Base-by-base conservation (phyloP, 2,888 invertebrate species). In the Carcina quercana region DNA sequence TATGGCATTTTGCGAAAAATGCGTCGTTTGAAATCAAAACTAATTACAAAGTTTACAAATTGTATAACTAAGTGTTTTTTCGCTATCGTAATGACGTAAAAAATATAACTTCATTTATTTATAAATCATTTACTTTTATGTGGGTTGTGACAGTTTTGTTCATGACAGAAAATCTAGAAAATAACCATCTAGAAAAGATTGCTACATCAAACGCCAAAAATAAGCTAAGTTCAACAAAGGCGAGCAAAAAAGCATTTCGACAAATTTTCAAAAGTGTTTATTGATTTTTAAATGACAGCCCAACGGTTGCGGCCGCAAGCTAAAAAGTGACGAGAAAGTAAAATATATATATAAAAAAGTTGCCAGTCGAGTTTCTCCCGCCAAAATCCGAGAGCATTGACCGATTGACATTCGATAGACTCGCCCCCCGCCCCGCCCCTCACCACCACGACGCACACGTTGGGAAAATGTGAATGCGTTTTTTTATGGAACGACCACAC, bases 271-370 rank as follows among this genome's bases (percentile, higher is more conserved):
- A 7, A 7, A 17, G 5, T 17, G 5, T 17, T 17, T 17, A 7
- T 17, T 17, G 17, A 17, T 5, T 17, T 17, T 5, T 17, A n/a
- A n/a, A n/a, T n/a, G n/a, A n/a, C n/a, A n/a, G n/a, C n/a, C n/a
- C n/a, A n/a, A n/a, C n/a, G n/a, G n/a, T n/a, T n/a, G n/a, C n/a
- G n/a, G n/a, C n/a, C n/a, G 7, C 17, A 17, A 17, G 4, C 17
- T 17, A 7, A 4, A 21, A 10, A 31, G 26, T 34, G 30, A 15
- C 62, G 78, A 75, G 82, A 82, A 82, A 82, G 82, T 80, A 79
- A 79, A 75, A 75, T 66, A 75, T 67, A 75, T 66, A 75, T 67
- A 79, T 70, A 76, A 82, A 79, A 76, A 73, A 73, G 68, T 64
- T 43, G 68, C 54, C 59, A 40, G 61, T 59, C 70, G 48, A 74